These are phyloP conservation scores for Hestina assimilis DNA, from an alignment of 1,140 invertebrate species.

Conservation along the genomic window DNA sequence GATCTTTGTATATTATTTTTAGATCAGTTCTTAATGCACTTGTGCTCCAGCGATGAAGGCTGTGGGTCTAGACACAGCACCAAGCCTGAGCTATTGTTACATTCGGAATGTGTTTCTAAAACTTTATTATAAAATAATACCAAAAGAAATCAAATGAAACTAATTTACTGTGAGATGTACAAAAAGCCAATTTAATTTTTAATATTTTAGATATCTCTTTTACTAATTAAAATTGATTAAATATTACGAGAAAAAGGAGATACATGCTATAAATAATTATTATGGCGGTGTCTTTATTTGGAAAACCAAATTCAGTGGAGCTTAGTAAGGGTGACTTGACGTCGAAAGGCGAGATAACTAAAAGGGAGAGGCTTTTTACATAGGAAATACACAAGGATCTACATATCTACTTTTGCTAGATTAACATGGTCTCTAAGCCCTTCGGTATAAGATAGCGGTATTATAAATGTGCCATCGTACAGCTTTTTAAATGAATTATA, in stretches of 20 bases:
- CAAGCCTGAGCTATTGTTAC: too few relatives aligned
- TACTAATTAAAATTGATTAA: not conserved
- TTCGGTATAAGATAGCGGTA: not conserved
- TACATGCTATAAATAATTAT: not conserved
- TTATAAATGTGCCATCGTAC: not conserved
- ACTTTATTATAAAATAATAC: too few relatives aligned
- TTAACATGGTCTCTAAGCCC: not conserved
- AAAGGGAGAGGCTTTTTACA: slow-evolving; percentile 38
- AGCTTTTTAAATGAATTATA: not conserved
- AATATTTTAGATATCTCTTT: not conserved
- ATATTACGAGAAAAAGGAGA: not conserved
- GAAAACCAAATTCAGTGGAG: slow-evolving; percentile 24
- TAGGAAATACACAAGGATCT: slow-evolving; percentile 31
- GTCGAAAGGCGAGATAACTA: slow-evolving; percentile 49
- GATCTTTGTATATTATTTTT: too few relatives aligned
- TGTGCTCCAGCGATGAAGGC: too few relatives aligned
- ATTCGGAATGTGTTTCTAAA: too few relatives aligned
- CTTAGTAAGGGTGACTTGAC: slow-evolving; percentile 49
- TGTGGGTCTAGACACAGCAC: too few relatives aligned
- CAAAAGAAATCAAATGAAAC: too few relatives aligned
- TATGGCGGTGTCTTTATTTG: slow-evolving; percentile 21
- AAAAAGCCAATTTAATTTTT: not conserved
- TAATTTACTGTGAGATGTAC: too few relatives aligned
- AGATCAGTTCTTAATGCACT: too few relatives aligned
- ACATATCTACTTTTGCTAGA: not conserved